Conservation (phyloP, 2,113 vertebrate genomes). For the Marcusenius ussheri region DNA sequence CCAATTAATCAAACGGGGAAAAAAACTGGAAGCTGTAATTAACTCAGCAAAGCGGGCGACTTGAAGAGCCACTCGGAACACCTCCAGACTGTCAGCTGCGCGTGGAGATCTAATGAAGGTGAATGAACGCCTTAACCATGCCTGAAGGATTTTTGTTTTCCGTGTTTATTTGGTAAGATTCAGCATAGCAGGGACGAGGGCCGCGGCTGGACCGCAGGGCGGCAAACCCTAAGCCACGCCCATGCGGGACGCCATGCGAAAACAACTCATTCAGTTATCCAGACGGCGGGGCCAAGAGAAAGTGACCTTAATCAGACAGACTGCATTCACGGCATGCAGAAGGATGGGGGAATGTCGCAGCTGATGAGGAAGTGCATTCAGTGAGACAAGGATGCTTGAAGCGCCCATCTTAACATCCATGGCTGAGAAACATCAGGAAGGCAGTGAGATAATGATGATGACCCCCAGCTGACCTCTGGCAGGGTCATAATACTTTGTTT, state of each 20-base stretch:
- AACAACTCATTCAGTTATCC: conserved; percentile 8
- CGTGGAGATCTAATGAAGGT: conserved; percentile 29
- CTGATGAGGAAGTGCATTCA: neutral
- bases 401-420: conserved; percentile 39
- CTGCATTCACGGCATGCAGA: neutral
- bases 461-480: neutral
- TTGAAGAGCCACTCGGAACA: conserved; percentile 17
- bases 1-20: conserved; percentile 10
- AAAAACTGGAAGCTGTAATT: conserved; percentile 27
- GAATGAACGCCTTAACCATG: conserved; percentile 32
- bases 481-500: neutral
- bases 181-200: conserved; percentile 26
- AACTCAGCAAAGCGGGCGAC: conserved; percentile 20
- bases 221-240: conserved; percentile 39
- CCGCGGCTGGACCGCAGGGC: conserved; percentile 20
- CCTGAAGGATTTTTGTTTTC: conserved; percentile 33
- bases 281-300: neutral
- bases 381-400: conserved; percentile 31
- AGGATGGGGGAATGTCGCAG: neutral
- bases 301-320: neutral
- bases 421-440: neutral
- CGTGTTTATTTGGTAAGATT: conserved; percentile 16
- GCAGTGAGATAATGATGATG: neutral
- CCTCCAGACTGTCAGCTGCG: conserved; percentile 16
- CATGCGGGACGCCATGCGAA: conserved; percentile 22